Evolutionary conservation across 2,113 vertebrate genomes (phyloP), one percentile per base, ranked within the genome.

Genomic region (Micronycteris hirsuta): DNA sequence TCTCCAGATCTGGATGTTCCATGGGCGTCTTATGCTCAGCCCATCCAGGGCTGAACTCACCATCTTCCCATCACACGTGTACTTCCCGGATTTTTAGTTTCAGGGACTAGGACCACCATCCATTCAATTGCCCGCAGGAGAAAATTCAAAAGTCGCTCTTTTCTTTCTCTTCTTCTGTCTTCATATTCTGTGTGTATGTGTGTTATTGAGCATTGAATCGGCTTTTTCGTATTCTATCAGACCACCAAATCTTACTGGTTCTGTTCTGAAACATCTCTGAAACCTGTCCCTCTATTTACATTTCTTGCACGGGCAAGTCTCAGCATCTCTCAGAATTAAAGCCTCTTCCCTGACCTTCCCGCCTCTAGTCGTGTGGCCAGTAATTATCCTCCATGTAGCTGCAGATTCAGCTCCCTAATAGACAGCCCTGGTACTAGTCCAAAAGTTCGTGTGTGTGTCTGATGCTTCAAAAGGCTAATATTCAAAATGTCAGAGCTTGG

Each of bases 1-100:
- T 83, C 58, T 38, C n/a, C 43, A 19, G 45, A 70, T 19, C n/a
- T 31, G 20, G 36, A 54, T 82, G 4, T 43, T 17, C 43, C 13
- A 1, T 2, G 33, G 20, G 4, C 8, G 8, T 68, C 28, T 56
- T 33, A 33, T 14, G 7, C 4, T 70, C n/a, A 2, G 2, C 16
- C 77, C 26, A 11, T 36, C 24, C 56, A 52, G 56, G 41, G 36
- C n/a, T 49, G n/a, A 87, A n/a, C n/a, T 41, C n/a, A 11, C 47
- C 82, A 63, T 58, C 33, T 67, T 58, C 16, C 45, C 33, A 33
- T 6, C 38, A 82, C 20, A 33, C 19, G 9, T 11, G 1, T 78
- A 56, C 28, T 2, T 70, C 65, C n/a, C 49, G 5, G 36, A 0
- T 74, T 74, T 74, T 81, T 24, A 56, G 4, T 73, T 65, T 80